A percentile compares a stretch with the other conserved stretches of the same genome.
Conservation (phyloP, 2,888 invertebrate species). For the Xestobium rufovillosum region DNA sequence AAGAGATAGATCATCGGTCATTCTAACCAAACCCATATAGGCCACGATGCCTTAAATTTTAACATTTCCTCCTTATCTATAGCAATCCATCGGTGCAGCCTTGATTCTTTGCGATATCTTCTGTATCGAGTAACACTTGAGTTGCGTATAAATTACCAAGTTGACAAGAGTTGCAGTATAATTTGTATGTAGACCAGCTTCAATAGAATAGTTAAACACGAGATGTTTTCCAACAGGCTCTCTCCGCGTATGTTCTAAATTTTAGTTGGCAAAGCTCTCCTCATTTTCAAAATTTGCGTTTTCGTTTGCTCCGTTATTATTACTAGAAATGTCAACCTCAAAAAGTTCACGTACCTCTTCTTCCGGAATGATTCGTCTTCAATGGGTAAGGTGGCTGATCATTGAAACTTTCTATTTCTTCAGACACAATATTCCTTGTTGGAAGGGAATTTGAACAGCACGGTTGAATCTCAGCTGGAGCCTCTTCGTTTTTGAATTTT, state of each 20-base stretch:
- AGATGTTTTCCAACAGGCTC: conserved; percentile 2
- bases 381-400: too few species aligned
- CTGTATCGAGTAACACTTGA: too few species aligned
- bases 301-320: not conserved
- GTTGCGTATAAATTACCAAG: too few species aligned
- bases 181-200: conserved; percentile 1
- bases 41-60: not conserved
- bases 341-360: not conserved
- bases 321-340: not conserved
- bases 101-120: too few species aligned
- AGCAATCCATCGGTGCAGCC: too few species aligned
- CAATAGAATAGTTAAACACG: conserved; percentile 1
- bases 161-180: conserved; percentile 3
- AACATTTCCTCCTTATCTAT: too few species aligned
- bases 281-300: conserved; percentile 2
- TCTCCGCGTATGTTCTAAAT: conserved; percentile 3
- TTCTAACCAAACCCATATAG: conserved; percentile 4
- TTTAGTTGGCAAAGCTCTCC: not conserved
- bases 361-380: too few species aligned
- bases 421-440: too few species aligned
- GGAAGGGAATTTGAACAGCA: not conserved
- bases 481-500: not conserved
- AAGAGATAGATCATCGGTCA: not conserved
- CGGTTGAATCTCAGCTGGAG: not conserved
- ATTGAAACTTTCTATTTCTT: too few species aligned